These are phyloP conservation scores for Shargacucullia verbasci DNA, from an alignment of 2,888 invertebrate genomes.

Conservation along the genomic window DNA sequence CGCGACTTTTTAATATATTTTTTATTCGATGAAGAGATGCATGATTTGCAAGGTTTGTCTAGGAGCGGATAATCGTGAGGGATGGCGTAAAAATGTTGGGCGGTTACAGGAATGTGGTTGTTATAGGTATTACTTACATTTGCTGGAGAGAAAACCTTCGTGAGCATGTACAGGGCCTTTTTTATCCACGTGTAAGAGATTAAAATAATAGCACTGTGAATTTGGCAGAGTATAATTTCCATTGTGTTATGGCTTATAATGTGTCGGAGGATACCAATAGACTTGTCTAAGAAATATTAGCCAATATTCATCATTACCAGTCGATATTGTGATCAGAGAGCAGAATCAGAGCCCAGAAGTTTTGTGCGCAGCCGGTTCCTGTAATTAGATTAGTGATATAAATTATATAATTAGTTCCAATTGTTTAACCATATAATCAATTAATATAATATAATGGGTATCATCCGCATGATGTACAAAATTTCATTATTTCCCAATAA, in stretches of 20 bases:
- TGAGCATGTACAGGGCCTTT: no score
- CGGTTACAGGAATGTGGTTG: not conserved
- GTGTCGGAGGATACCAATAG: not conserved
- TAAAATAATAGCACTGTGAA: no score
- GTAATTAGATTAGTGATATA: conserved; percentile 3
- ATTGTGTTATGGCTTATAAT: not conserved
- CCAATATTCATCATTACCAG: no score
- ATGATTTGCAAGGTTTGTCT: conserved; percentile 13
- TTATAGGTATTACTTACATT: not conserved
- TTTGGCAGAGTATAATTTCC: not conserved
- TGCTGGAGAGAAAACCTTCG: no score
- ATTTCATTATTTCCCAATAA: conserved; percentile 45
- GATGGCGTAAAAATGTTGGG: not conserved
- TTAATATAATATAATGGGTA: conserved; percentile 24
- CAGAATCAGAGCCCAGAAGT: no score
- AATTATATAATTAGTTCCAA: conserved; percentile 6
- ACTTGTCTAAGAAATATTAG: no score
- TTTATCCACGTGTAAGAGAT: no score
- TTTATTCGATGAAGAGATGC: conserved; percentile 33
- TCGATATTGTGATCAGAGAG: no score
- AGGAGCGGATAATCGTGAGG: conserved; percentile 11
- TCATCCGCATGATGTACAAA: conserved; percentile 7
- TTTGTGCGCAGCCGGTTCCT: no score
- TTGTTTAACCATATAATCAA: conserved; percentile 4
- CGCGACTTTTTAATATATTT: conserved; percentile 51